phyloP scores from a whole-genome alignment of 2,888 invertebrate genomes.

The Synergus laeviventris region DNA sequence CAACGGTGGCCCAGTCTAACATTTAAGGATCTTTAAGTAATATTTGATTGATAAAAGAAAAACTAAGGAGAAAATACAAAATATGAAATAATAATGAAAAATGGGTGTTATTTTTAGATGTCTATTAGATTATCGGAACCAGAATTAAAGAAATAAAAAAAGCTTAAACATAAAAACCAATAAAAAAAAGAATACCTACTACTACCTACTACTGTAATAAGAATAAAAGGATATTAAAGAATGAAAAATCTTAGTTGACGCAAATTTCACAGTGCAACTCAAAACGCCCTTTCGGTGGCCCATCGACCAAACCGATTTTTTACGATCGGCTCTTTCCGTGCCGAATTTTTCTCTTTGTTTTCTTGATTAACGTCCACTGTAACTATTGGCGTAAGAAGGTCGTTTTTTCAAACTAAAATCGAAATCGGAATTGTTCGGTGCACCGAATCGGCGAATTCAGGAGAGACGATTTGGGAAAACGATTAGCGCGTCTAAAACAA shows the following conservation, averaged over 20 bases:
- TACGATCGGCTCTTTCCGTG: slow-evolving; percentile 3
- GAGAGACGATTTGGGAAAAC: slow-evolving; percentile 27
- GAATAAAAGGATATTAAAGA: slow-evolving; percentile 59
- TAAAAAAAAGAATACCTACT: slow-evolving; percentile 60
- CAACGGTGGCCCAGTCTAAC: slow-evolving; percentile 64
- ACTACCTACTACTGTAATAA: slow-evolving; percentile 64
- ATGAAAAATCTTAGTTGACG: slow-evolving; percentile 73
- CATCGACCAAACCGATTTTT: slow-evolving; percentile 19
- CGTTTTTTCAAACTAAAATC: slow-evolving; percentile 12
- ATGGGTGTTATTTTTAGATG: slow-evolving; percentile 76
- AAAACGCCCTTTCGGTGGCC: slow-evolving; percentile 43
- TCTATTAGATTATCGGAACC: slow-evolving; percentile 75
- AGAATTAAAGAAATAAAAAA: slow-evolving; percentile 75
- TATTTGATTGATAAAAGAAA: slow-evolving; percentile 64
- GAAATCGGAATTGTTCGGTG: slow-evolving; percentile 42
- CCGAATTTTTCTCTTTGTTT: neutral
- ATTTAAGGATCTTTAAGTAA: slow-evolving; percentile 66
- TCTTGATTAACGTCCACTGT: slow-evolving; percentile 26
- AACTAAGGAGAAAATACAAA: slow-evolving; percentile 63
- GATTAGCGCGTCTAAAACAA: slow-evolving; percentile 42
- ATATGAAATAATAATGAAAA: slow-evolving; percentile 72
- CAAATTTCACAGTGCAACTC: slow-evolving; percentile 54
- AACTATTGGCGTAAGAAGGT: slow-evolving; percentile 34
- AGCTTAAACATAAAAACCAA: slow-evolving; percentile 57
- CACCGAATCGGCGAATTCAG: slow-evolving; percentile 48